A percentile compares a stretch with the other conserved stretches of the same genome.
These are phyloP conservation scores for Xenentodon cancila DNA, from an alignment of 2,797 vertebrate species.

Conservation along the genomic window DNA sequence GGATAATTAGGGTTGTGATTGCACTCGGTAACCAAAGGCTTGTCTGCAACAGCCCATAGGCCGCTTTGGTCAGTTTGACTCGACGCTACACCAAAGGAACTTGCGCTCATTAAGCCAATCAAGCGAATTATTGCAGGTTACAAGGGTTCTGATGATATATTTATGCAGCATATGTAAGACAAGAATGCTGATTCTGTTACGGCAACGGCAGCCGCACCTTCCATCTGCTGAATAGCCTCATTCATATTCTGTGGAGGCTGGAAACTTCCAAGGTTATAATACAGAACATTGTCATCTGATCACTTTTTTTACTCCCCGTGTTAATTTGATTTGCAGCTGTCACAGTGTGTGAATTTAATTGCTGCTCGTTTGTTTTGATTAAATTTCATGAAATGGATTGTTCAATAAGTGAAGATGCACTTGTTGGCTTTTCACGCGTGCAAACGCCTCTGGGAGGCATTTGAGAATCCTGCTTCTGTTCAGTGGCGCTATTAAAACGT, in stretches of 20 bases:
- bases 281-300: conserved; percentile 41
- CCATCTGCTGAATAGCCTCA: conserved; percentile 64
- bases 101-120: conserved; percentile 65
- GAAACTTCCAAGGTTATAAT: conserved; percentile 43
- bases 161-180: conserved; percentile 72
- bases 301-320: conserved; percentile 19
- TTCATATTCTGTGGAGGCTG: conserved; percentile 48
- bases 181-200: conserved; percentile 71
- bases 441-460: background rate
- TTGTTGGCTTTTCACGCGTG: conserved; percentile 21
- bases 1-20: conserved; percentile 79
- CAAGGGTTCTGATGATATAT: conserved; percentile 71
- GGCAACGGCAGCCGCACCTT: conserved; percentile 55
- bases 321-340: conserved; percentile 49
- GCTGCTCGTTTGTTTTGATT: conserved; percentile 39
- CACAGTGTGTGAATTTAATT: conserved; percentile 35
- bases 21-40: conserved; percentile 69
- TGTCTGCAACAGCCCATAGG: conserved; percentile 64
- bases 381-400: conserved; percentile 33
- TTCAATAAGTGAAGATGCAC: conserved; percentile 13
- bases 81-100: conserved; percentile 62
- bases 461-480: conserved; percentile 4
- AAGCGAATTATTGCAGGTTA: conserved; percentile 75
- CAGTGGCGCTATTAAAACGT: conserved; percentile 2
- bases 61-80: conserved; percentile 74